Percentiles rank a stretch among this genome's conserved stretches.
Conservation (phyloP, 2,797 vertebrate genomes). For the Sarcoramphus papa region DNA sequence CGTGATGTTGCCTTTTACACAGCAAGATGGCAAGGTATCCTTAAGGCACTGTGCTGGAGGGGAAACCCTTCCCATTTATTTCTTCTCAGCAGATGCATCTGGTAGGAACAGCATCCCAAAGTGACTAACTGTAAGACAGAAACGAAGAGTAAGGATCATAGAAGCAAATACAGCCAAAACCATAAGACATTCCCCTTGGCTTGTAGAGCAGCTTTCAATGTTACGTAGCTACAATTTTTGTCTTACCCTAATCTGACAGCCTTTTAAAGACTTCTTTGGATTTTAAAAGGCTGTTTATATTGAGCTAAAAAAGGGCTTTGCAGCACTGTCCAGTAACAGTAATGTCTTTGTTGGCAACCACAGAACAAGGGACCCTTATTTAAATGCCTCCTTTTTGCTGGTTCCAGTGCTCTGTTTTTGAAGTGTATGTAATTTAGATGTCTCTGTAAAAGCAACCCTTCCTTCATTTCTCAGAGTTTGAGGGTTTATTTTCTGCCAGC, state of each 20-base stretch:
- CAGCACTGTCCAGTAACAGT: not conserved
- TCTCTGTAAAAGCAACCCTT: constrained; percentile 18
- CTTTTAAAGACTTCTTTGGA: not conserved
- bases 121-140: not conserved
- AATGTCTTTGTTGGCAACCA: not conserved
- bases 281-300: constrained; percentile 21
- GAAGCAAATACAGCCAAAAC: not conserved
- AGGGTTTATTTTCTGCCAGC: constrained; percentile 37
- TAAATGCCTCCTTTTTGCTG: not conserved
- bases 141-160: not conserved
- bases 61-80: not conserved
- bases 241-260: not conserved
- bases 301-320: not conserved
- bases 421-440: constrained; percentile 20
- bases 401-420: not conserved
- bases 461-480: constrained; percentile 18
- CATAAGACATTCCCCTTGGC: not conserved
- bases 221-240: not conserved
- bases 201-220: not conserved
- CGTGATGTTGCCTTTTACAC: not conserved
- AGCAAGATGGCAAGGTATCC: not conserved
- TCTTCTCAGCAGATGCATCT: not conserved
- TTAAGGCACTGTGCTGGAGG: not conserved
- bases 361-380: not conserved
- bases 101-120: not conserved